Base-by-base conservation (phyloP, 1,140 invertebrate genomes). In the Magallana gigas region DNA sequence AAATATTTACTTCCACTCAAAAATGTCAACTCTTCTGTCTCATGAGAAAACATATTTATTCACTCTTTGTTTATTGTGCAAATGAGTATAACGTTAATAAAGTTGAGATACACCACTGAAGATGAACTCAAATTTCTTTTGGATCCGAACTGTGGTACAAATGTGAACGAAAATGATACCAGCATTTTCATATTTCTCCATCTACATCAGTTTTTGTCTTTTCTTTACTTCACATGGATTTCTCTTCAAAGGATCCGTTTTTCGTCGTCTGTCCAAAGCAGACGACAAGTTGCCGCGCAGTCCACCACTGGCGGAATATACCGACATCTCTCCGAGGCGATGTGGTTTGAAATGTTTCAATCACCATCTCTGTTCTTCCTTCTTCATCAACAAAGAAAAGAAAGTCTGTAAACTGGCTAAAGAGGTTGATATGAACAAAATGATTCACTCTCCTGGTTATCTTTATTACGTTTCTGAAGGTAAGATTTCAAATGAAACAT, bases 371-470 rank as follows among this genome's bases (percentile, higher is more conserved):
- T 76, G 68, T 29, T 48, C 68, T 29, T 76, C 68, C 1, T 76
- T 76, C 68, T 76, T 76, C 68, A 36, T 76, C 68, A 76, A 76
- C 29, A 76, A 12, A 76, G 68, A 29, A 36, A 76, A 29, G 2
- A 76, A 29, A 12, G 23, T 29, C 8, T 76, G 68, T 12, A 76
- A 76, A 76, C 18, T 76, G 11, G 68, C 68, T 36, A 9, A 12
- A 76, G 68, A 76, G 8, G 68, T 76, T 29, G 23, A 29, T 8
- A 0, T 76, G 23, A 36, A 29, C 8, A 29, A 76, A 29, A 18
- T 76, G 8, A 29, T 76, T 5, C 7, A 9, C 8, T 76, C 23
- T 1, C 23, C 23, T 23, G 68, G 68, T 36, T 76, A 76, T 29
- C 23, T 18, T 11, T 76, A 76, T 4, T 76, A 76, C 36, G 68